phyloP scores from a whole-genome alignment of 2,113 vertebrate genomes.

The Notarius lentiginosus region DNA sequence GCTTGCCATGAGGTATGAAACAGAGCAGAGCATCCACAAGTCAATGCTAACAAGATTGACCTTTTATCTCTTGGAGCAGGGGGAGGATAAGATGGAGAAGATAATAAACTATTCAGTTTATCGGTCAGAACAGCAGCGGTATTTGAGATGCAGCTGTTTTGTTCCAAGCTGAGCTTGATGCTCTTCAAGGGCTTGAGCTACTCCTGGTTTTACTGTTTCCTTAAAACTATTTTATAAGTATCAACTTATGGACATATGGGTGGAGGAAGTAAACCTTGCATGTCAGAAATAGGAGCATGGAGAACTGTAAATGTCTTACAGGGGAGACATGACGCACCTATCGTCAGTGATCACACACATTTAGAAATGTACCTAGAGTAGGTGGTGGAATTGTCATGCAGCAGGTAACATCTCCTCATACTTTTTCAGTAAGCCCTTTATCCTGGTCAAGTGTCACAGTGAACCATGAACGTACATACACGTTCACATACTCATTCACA shows the following conservation, averaged over 20 bases:
- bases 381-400: background rate
- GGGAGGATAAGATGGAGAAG: background rate
- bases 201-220: slow-evolving; percentile 25
- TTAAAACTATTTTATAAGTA: slow-evolving; percentile 53
- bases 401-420: background rate
- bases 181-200: background rate
- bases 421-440: background rate
- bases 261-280: background rate
- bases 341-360: background rate
- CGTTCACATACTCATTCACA: background rate
- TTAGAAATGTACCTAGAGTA: background rate
- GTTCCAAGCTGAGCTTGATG: background rate
- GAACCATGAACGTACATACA: background rate
- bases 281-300: background rate
- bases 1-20: background rate
- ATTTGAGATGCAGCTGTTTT: background rate
- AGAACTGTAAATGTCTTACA: background rate
- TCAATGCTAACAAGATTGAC: slow-evolving; percentile 60
- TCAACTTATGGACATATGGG: background rate
- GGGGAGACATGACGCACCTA: background rate
- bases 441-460: background rate
- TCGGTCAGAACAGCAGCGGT: background rate
- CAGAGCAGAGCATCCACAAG: slow-evolving; percentile 35
- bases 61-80: background rate
- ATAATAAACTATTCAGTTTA: background rate